These are phyloP conservation scores for Labia minor DNA, from an alignment of 2,888 invertebrate genomes.

Conservation along the genomic window DNA sequence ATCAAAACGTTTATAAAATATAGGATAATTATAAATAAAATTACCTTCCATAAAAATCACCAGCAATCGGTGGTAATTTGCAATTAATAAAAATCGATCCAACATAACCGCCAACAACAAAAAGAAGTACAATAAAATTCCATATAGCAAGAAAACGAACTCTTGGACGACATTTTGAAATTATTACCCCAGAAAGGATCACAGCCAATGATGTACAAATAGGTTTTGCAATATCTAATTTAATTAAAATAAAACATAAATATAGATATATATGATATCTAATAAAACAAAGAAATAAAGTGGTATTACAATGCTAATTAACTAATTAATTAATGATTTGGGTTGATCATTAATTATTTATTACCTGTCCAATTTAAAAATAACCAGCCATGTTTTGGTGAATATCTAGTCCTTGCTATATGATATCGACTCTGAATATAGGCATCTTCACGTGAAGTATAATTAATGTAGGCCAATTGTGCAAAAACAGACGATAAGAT, in stretches of 20 bases:
- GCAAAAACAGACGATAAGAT: constrained; percentile 41
- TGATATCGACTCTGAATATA: constrained; percentile 49
- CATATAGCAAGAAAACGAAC: constrained; percentile 42
- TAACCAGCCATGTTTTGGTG: neutral
- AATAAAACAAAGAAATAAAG: constrained; percentile 14
- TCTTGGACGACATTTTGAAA: constrained; percentile 42
- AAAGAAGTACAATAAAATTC: constrained; percentile 38
- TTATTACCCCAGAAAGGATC: constrained; percentile 43
- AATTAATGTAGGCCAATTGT: constrained; percentile 45
- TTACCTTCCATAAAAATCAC: constrained; percentile 36
- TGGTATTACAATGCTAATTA: neutral
- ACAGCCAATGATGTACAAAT: constrained; percentile 43
- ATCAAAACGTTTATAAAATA: too few species aligned
- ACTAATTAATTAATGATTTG: constrained; percentile 18
- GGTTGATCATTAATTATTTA: constrained; percentile 32
- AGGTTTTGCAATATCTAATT: constrained; percentile 43
- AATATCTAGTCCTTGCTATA: constrained; percentile 37
- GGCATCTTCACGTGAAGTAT: constrained; percentile 42
- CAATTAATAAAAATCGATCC: constrained; percentile 40
- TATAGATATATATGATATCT: neutral
- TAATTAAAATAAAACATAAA: constrained; percentile 19
- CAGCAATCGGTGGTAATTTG: constrained; percentile 39
- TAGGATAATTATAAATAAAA: too few species aligned
- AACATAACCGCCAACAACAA: constrained; percentile 40
- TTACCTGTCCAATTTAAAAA: neutral